Evolutionary conservation across 2,888 invertebrate genomes (phyloP).

Genomic region (Meiosimyza platycephala): DNA sequence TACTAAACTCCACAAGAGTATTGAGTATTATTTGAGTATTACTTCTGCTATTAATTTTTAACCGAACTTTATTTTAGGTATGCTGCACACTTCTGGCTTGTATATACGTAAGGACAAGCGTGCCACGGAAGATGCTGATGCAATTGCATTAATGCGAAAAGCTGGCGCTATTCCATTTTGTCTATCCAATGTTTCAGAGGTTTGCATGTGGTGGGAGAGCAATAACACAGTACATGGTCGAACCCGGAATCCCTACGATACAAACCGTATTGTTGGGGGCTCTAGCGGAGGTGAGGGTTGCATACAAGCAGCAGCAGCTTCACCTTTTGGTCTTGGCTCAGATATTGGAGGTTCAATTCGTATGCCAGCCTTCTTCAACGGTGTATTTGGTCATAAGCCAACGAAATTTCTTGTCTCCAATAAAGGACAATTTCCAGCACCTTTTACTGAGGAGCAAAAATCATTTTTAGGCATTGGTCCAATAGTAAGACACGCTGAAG

Average conservation of each 20-base stretch:
- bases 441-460: constrained; percentile 70
- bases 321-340: constrained; percentile 89
- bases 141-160: constrained; percentile 76
- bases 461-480: constrained; percentile 79
- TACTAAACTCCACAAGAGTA: too few relatives aligned
- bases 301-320: constrained; percentile 81
- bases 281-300: constrained; percentile 93
- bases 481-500: constrained; percentile 87
- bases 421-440: constrained; percentile 82
- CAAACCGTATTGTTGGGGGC: constrained; percentile 88
- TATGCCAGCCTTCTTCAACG: constrained; percentile 94
- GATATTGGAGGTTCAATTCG: constrained; percentile 97
- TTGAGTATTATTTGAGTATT: too few relatives aligned
- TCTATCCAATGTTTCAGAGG: constrained; percentile 91
- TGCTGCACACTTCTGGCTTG: constrained; percentile 86
- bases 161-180: constrained; percentile 92
- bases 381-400: constrained; percentile 94
- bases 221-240: constrained; percentile 86
- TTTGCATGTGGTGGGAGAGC: constrained; percentile 97
- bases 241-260: constrained; percentile 87
- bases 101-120: constrained; percentile 75
- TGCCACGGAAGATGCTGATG: constrained; percentile 79
- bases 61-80: constrained; percentile 67
- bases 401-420: constrained; percentile 80
- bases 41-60: background rate